phyloP scores from a whole-genome alignment of 92 coral and sea anemone species.

The Palythoa grandis region DNA sequence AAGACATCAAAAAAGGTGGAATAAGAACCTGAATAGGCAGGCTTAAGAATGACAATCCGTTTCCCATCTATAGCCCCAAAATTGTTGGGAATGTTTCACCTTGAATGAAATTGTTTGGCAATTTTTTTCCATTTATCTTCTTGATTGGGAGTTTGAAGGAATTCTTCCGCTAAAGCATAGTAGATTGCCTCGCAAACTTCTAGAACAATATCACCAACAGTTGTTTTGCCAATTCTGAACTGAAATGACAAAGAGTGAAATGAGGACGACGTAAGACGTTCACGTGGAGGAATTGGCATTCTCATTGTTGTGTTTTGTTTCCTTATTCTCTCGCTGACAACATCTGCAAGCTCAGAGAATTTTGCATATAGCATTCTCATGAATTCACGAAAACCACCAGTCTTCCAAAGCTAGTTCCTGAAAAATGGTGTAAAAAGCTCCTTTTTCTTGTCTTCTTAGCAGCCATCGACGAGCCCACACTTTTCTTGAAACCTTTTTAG shows the following conservation, averaged over 20 bases:
- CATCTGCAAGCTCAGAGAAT: constrained; percentile 16
- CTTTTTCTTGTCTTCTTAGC: constrained; percentile 18
- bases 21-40: constrained; percentile 44
- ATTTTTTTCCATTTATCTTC: constrained; percentile 55
- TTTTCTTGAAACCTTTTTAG: constrained; percentile 40
- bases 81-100: constrained; percentile 66
- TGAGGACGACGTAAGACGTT: constrained; percentile 35
- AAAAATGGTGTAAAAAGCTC: constrained; percentile 34
- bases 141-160: constrained; percentile 55
- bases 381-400: constrained; percentile 31
- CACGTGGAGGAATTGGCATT: constrained; percentile 50
- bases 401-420: constrained; percentile 29
- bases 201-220: constrained; percentile 42
- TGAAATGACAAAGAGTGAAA: constrained; percentile 55
- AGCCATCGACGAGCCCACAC: constrained; percentile 30
- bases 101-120: constrained; percentile 50
- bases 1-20: not conserved
- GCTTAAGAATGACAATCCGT: constrained; percentile 49
- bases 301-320: constrained; percentile 50
- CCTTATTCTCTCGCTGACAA: constrained; percentile 9
- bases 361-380: constrained; percentile 40
- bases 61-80: constrained; percentile 35
- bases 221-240: constrained; percentile 55
- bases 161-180: constrained; percentile 30
- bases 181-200: constrained; percentile 55